Conservation (phyloP, 2,113 vertebrate species). For the Phaetusa simplex region DNA sequence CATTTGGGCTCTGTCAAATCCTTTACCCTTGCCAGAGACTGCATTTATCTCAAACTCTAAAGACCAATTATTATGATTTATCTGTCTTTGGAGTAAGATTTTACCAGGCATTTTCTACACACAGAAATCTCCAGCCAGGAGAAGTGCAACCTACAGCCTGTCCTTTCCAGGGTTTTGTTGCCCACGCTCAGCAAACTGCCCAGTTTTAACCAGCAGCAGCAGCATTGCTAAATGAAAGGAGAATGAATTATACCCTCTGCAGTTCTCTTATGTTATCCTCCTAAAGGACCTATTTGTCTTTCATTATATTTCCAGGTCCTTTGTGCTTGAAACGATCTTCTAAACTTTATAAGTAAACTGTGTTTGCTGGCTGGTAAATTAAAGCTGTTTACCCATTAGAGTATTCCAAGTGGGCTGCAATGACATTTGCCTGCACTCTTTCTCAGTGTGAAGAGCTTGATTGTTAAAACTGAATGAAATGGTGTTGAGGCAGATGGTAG, state of each 20-base stretch:
- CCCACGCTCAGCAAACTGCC: neutral
- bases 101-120: constrained; percentile 30
- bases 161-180: neutral
- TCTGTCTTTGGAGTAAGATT: neutral
- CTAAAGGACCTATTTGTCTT: neutral
- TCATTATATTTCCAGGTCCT: neutral
- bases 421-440: neutral
- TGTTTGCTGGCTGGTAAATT: neutral
- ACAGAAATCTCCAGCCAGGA: neutral
- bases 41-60: constrained; percentile 35
- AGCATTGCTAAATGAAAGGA: neutral
- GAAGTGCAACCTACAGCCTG: neutral
- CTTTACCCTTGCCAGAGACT: constrained; percentile 19
- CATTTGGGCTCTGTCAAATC: neutral
- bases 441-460: neutral
- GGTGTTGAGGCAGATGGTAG: neutral
- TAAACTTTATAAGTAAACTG: neutral
- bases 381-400: neutral
- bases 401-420: neutral
- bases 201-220: neutral
- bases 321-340: neutral
- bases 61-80: constrained; percentile 42
- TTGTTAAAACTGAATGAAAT: neutral
- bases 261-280: neutral
- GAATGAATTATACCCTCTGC: neutral